Evolutionary conservation across 2,113 vertebrate genomes (phyloP).

Genomic region (Perca schrenkii): DNA sequence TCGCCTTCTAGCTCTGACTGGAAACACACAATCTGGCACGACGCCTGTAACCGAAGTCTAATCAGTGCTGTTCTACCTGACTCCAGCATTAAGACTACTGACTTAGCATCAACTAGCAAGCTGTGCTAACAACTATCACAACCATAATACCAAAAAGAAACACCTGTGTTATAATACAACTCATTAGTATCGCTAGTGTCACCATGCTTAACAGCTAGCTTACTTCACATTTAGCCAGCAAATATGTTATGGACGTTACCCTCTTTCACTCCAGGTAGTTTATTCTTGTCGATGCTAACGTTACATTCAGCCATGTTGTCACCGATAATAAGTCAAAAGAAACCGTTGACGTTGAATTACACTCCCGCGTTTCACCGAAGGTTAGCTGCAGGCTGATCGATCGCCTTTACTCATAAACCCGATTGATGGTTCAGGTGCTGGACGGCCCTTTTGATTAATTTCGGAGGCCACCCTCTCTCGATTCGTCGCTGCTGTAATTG

Average conservation of each 20-base stretch:
- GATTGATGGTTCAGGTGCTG: constrained; percentile 75
- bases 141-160: constrained; percentile 9
- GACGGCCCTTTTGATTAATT: constrained; percentile 79
- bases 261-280: constrained; percentile 87
- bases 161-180: constrained; percentile 24
- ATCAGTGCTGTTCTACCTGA: constrained; percentile 15
- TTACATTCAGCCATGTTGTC: constrained; percentile 86
- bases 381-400: constrained; percentile 75
- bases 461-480: constrained; percentile 69
- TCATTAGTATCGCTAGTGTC: background rate
- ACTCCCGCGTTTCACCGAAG: constrained; percentile 72
- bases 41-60: background rate
- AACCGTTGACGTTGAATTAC: constrained; percentile 65
- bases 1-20: background rate
- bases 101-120: constrained; percentile 52
- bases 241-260: constrained; percentile 75
- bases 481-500: constrained; percentile 53
- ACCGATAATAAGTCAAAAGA: constrained; percentile 60
- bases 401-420: constrained; percentile 72
- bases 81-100: background rate
- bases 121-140: constrained; percentile 32
- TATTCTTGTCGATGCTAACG: constrained; percentile 85
- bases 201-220: constrained; percentile 43
- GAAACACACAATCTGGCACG: background rate
- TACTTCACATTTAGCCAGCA: constrained; percentile 12